Base-by-base conservation (phyloP, 2,113 vertebrate species). In the Canis aureus region DNA sequence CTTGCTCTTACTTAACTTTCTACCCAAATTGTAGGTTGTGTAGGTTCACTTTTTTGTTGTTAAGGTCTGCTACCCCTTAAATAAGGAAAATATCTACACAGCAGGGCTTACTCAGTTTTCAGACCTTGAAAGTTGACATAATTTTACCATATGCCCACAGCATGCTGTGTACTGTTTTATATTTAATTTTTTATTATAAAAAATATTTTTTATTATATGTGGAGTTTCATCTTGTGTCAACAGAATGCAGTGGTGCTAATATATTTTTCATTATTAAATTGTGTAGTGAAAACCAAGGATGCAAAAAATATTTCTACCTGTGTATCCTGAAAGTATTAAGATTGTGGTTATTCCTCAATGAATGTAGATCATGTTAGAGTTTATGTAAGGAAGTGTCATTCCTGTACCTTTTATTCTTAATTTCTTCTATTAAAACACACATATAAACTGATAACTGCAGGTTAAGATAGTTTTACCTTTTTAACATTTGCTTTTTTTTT, bases 71-170 rank as follows among this genome's bases (percentile, higher is more conserved):
- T 86, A 73, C 9, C 13, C 11, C 78, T 93, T 91, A 89, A 96
- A 85, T 89, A 78, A 94, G n/a, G 29, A 64, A 81, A 97, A 88
- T 38, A 51, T 64, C 32, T 74, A 32, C 10, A 27, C 49, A 76
- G 51, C 23, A 80, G 38, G 67, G 3, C 11, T 90, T 89, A 71
- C 35, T 94, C 29, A 91, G 8, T 62, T 97, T 96, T 96, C 25
- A 87, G 51, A 96, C 80, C 29, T 94, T 79, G 22, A 83, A 95
- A 89, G 13, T 93, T 97, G 90, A 96, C 35, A 83, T 88, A 90
- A 60, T 83, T 79, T 87, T 80, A 87, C 29, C 27, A 3, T 88
- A 35, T 89, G 19, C 49, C 43, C 51, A 85, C 12, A 80, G 27
- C 66, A 74, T 85, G 62, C 11, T 92, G 5, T 60, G 1, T 95